phyloP scores from a whole-genome alignment of 2,888 invertebrate species.

The Drosophila fulvimacula region DNA sequence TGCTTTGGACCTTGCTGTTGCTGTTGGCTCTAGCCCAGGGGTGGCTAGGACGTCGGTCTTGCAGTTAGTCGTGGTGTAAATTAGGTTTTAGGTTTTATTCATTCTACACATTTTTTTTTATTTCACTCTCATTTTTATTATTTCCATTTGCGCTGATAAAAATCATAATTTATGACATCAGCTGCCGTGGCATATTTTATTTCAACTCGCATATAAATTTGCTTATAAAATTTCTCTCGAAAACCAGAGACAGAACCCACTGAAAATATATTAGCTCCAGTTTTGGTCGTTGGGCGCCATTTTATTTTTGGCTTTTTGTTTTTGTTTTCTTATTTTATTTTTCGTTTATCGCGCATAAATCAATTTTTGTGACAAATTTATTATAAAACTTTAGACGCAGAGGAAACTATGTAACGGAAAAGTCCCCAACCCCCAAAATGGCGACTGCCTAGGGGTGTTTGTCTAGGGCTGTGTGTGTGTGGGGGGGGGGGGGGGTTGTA shows the following conservation, averaged over 20 bases:
- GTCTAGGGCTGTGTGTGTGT: conserved; percentile 1
- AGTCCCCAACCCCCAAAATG: conserved; percentile 43
- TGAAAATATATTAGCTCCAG: conserved; percentile 65
- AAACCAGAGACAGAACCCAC: conserved; percentile 30
- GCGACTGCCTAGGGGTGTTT: conserved; percentile 42
- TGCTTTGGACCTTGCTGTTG: conserved; percentile 4
- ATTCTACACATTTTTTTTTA: conserved; percentile 30
- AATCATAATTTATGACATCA: conserved; percentile 84
- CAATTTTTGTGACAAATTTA: conserved; percentile 83
- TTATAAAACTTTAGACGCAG: conserved; percentile 72
- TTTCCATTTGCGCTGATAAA: conserved; percentile 81
- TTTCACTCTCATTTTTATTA: conserved; percentile 65
- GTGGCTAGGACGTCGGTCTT: conserved; percentile 41
- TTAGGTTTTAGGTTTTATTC: conserved; percentile 63
- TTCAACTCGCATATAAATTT: conserved; percentile 53
- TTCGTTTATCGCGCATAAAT: conserved; percentile 81
- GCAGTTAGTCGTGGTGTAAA: conserved; percentile 65
- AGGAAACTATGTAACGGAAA: conserved; percentile 12
- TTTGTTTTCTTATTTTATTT: conserved; percentile 61
- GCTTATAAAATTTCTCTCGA: conserved; percentile 13
- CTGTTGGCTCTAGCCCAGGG: conserved; percentile 23
- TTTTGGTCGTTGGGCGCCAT: conserved; percentile 38
- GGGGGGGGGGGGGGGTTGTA: conserved; percentile 18
- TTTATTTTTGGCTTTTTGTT: conserved; percentile 30
- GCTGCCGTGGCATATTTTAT: conserved; percentile 71